Base-by-base conservation (phyloP, 92 coral and sea anemone species). In the Bergia puertoricense region DNA sequence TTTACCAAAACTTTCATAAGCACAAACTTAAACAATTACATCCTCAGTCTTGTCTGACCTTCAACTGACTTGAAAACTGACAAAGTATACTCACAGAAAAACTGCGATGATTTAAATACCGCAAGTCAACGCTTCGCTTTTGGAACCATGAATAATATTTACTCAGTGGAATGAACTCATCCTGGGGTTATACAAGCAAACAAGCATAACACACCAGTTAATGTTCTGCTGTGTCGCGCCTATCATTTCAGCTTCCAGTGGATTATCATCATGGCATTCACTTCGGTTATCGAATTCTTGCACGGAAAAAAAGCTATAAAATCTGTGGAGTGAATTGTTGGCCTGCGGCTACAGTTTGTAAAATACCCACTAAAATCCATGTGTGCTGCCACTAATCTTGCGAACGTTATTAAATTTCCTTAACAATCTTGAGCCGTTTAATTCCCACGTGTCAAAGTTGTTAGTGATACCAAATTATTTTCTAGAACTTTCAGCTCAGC, bases 291-390 rank as follows among this genome's bases (percentile, higher is more conserved):
- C 57, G 39, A 40, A 82, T 82, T 82, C 86, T 66, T 82, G 40
- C 86, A 40, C 86, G 73, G 8, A 22, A 66, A 69, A 82, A 56
- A 20, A 20, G 20, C 86, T 82, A 66, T 82, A 8, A 65, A 82
- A 69, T 39, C 51, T 40, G 16, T 40, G 50, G 38, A 20, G 71
- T 16, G 18, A 41, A 59, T 65, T 18, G 13, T 36, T 81, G 30
- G 86, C 86, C 86, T 82, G 57, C 86, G 86, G 86, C 76, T 67
- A 65, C 23, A 42, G 36, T 38, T 67, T 67, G 67, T 66, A 14
- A 82, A 82, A 23, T 66, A 40, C 18, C 20, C 73, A 76, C 54
- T 22, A 6, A 23, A 39, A 78, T 10, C 82, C 56, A 5, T 66
- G 76, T 67, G 38, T 67, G 48, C 42, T 22, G 48, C 11, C 6